Conservation (phyloP, 1,140 invertebrate genomes). For the Hylyphantes graminicola region DNA sequence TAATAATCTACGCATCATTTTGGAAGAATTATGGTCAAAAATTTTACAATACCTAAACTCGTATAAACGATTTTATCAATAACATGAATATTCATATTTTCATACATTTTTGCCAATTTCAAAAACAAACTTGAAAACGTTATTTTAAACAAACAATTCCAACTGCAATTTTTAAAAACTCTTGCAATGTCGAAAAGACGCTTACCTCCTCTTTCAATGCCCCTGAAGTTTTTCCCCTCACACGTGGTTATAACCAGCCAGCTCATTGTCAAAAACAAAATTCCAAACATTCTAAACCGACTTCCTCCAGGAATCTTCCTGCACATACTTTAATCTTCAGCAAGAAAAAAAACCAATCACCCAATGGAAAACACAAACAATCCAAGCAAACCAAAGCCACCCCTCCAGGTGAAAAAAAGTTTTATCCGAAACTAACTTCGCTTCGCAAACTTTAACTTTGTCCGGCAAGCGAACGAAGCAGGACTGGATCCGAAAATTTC, state of each 20-base stretch:
- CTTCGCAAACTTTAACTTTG: conserved; percentile 13
- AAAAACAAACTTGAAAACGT: too few relatives aligned
- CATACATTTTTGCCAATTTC: too few relatives aligned
- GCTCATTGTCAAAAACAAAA: conserved; percentile 36
- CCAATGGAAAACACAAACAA: too few relatives aligned
- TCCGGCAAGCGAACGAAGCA: conserved; percentile 29
- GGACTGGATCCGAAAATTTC: conserved; percentile 28
- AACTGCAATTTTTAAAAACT: too few relatives aligned
- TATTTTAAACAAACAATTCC: too few relatives aligned
- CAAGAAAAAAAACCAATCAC: too few relatives aligned
- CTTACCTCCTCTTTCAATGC: conserved; percentile 46
- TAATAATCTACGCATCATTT: too few relatives aligned
- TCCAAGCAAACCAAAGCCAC: background rate
- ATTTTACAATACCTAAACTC: too few relatives aligned
- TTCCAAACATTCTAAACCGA: conserved; percentile 31
- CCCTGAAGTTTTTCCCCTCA: conserved; percentile 24
- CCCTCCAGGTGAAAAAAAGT: background rate
- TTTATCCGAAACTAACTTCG: background rate
- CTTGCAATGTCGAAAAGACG: background rate
- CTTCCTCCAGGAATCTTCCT: conserved; percentile 4
- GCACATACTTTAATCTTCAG: background rate
- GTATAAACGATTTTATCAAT: too few relatives aligned
- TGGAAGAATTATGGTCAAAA: too few relatives aligned
- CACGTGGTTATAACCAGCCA: conserved; percentile 38
- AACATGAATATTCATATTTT: too few relatives aligned